Percentiles rank a stretch among this genome's conserved stretches.
Conservation (phyloP, 2,113 vertebrate genomes). For the Aptenodytes forsteri region DNA sequence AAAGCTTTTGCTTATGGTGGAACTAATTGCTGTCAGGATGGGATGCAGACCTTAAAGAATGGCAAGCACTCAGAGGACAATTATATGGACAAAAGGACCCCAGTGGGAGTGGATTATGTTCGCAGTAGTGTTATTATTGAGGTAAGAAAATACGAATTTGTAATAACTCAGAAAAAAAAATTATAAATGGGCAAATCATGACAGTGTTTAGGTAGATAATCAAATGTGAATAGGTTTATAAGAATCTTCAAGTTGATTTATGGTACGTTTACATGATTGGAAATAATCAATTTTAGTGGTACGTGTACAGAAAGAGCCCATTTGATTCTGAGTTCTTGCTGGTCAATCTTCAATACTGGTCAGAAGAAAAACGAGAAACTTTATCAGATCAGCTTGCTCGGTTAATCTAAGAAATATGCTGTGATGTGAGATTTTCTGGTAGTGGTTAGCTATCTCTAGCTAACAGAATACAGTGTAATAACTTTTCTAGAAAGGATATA, state of each 20-base stretch:
- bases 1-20: slow-evolving; percentile 87
- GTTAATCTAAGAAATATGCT: background rate
- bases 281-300: background rate
- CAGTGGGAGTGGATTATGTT: slow-evolving; percentile 79
- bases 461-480: background rate
- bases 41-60: slow-evolving; percentile 70
- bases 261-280: background rate
- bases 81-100: slow-evolving; percentile 71
- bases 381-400: background rate
- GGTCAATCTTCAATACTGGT: background rate
- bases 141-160: slow-evolving; percentile 58
- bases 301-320: background rate
- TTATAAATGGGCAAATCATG: background rate
- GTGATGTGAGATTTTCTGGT: background rate
- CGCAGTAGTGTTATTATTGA: slow-evolving; percentile 84
- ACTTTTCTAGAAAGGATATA: background rate
- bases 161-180: background rate
- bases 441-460: background rate
- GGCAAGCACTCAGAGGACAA: slow-evolving; percentile 72
- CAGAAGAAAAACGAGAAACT: background rate
- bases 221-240: fast-evolving
- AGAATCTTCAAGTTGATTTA: background rate
- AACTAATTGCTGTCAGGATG: slow-evolving; percentile 81
- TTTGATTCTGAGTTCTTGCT: background rate
- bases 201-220: background rate